Evolutionary conservation across 1,140 invertebrate genomes (phyloP), one percentile per base, ranked within the genome.

Genomic region (Watersipora subatra): DNA sequence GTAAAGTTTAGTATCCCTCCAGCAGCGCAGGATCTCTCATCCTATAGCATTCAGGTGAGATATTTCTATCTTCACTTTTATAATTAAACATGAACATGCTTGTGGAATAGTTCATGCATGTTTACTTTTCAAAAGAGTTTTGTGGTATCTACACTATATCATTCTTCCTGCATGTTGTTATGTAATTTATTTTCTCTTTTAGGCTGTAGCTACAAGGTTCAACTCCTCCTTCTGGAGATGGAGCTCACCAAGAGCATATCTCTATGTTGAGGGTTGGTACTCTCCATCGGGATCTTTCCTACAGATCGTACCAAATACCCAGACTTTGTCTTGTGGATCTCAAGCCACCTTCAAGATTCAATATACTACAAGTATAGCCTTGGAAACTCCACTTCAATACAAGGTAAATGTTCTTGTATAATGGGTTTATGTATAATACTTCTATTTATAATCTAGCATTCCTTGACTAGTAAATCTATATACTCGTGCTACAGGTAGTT

Each of bases 201-300:
- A 46, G 34, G 34, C 34, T 46, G n/a, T 7, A 46, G 34, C 34
- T n/a, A 46, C 34, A n/a, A n/a, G 7, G n/a, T 46, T 12, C 34
- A 46, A 46, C 34, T 46, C 34, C 34, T 46, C 34, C 34, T 28
- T 28, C 1, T 17, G 62, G 28, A 67, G 30, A 34, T 66, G 34
- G 34, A 46, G 34, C n/a, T 12, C 7, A 7, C 34, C 66, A 22
- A 15, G 65, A 25, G 25, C 28, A 15, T 62, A 62, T 26, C 12
- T 28, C 15, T 25, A 26, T 2, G 59, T 76, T 7, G 65, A 68
- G 19, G 69, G 72, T 57, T 78, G 75, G 74, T 80, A 71, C 67
- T 81, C 80, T 1, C 75, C 76, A 17, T 76, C 75, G 0, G 67
- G 73, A 22, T 79, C 72, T 64, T 78, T 73, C 67, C 71, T 81